phyloP scores from a whole-genome alignment of 2,797 vertebrate species.

The Arctocebus calabarensis region DNA sequence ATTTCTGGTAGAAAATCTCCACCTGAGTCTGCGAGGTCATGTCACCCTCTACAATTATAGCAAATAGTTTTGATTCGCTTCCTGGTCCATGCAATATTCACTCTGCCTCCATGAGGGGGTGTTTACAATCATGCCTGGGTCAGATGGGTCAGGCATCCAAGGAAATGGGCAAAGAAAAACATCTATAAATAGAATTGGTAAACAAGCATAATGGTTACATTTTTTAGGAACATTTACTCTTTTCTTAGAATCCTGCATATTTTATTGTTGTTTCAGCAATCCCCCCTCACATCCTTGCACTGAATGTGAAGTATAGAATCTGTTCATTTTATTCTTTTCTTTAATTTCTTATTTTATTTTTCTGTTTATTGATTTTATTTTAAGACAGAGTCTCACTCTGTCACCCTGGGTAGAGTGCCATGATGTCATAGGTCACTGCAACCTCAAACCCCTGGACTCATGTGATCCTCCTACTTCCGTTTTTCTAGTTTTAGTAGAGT shows the following conservation, averaged over 20 bases:
- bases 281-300: not conserved
- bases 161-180: not conserved
- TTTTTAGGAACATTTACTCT: not conserved
- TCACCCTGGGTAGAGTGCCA: no score
- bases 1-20: slow-evolving; percentile 37
- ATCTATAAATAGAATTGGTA: not conserved
- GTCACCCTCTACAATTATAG: not conserved
- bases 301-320: not conserved
- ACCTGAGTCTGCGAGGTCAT: not conserved
- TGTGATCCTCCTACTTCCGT: no score
- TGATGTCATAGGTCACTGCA: no score
- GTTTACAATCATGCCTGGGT: not conserved
- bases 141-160: not conserved
- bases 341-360: no score
- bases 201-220: not conserved
- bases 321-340: not conserved
- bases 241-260: not conserved
- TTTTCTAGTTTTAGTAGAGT: no score
- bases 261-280: not conserved
- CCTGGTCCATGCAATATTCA: not conserved
- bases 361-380: no score
- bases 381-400: no score
- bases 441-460: no score
- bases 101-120: not conserved
- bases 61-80: not conserved